Percentiles rank a stretch among this genome's conserved stretches.
phyloP scores from a whole-genome alignment of 2,113 vertebrate species.

The Puntigrus tetrazona region DNA sequence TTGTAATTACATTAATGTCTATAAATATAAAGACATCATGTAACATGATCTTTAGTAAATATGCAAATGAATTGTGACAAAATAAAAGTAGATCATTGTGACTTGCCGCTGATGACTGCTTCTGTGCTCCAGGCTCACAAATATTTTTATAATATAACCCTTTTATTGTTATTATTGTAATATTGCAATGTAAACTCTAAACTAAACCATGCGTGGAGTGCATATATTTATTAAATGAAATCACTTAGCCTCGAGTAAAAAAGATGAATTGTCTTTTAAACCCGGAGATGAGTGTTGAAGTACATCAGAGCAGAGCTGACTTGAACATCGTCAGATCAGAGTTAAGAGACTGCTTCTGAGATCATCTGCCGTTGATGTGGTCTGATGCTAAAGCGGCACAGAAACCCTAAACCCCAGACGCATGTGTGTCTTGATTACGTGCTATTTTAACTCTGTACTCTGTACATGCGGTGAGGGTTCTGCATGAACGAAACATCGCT shows the following conservation, averaged over 20 bases:
- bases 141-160: no score
- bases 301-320: neutral
- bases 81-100: no score
- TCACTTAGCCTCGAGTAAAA: neutral
- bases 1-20: no score
- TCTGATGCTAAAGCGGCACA: neutral
- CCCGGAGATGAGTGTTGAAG: neutral
- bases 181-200: no score
- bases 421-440: constrained; percentile 1
- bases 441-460: constrained; percentile 13
- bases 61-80: no score
- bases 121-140: no score
- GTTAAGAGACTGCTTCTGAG: neutral
- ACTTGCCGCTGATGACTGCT: no score
- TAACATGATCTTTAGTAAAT: no score
- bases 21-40: no score
- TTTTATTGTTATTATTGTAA: no score
- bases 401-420: neutral
- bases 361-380: constrained; percentile 23
- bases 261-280: neutral
- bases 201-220: no score
- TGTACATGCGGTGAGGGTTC: neutral
- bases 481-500: neutral
- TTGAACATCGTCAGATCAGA: neutral
- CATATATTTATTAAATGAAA: no score